phyloP scores from a whole-genome alignment of 2,888 invertebrate genomes.

The Himalopsyche japonica region DNA sequence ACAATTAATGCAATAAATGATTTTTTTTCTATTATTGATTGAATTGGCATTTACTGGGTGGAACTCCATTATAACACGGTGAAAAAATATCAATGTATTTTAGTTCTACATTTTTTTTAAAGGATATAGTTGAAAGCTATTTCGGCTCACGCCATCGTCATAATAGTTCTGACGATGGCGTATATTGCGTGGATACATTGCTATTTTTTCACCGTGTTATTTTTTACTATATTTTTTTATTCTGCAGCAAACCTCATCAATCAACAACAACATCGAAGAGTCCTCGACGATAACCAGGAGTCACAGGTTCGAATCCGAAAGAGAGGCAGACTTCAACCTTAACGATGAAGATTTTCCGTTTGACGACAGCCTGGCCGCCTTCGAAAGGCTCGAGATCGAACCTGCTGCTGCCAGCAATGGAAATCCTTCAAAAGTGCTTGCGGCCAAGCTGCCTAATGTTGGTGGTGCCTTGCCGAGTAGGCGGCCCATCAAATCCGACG shows the following conservation, averaged over 20 bases:
- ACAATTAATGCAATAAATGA: no score
- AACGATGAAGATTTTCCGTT: slow-evolving; percentile 52
- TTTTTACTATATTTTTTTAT: no score
- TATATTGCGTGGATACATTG: no score
- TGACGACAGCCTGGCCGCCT: slow-evolving; percentile 44
- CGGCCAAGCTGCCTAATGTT: slow-evolving; percentile 50
- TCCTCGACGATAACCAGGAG: slow-evolving; percentile 11
- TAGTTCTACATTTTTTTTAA: no score
- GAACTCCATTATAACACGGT: no score
- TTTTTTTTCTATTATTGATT: no score
- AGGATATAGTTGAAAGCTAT: no score
- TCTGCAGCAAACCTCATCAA: background rate
- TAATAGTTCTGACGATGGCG: no score
- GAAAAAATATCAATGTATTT: no score
- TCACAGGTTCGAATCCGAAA: slow-evolving; percentile 47
- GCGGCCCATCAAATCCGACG: slow-evolving; percentile 38
- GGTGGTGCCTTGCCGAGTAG: slow-evolving; percentile 51
- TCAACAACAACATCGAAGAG: background rate
- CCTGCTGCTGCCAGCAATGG: slow-evolving; percentile 32
- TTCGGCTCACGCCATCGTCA: no score
- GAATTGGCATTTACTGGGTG: no score
- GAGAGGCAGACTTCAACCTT: slow-evolving; percentile 51
- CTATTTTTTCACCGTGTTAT: no score
- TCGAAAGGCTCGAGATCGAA: slow-evolving; percentile 47
- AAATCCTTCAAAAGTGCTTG: slow-evolving; percentile 37